phyloP scores from a whole-genome alignment of 2,888 invertebrate genomes.

The Drosophila mettleri region DNA sequence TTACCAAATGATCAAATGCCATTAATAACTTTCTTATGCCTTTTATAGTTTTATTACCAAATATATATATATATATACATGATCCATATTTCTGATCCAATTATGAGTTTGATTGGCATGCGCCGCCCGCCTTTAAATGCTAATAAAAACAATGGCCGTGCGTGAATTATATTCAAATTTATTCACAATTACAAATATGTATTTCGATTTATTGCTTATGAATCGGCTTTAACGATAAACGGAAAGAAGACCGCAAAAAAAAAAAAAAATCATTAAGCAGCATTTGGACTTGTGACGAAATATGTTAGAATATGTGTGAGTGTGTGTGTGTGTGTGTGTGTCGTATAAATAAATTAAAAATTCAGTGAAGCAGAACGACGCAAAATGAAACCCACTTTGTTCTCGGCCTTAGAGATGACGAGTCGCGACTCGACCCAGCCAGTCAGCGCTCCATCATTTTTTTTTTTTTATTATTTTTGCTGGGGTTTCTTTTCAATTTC shows the following conservation, averaged over 20 bases:
- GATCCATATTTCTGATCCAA: constrained; percentile 7
- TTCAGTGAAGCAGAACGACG: constrained; percentile 69
- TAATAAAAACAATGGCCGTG: constrained; percentile 8
- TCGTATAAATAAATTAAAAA: constrained; percentile 71
- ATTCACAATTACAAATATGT: constrained; percentile 45
- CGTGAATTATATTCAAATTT: constrained; percentile 17
- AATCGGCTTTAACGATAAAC: constrained; percentile 46
- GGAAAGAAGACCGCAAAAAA: constrained; percentile 48
- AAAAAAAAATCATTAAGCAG: not conserved
- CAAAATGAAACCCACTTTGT: constrained; percentile 59
- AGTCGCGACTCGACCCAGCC: constrained; percentile 35
- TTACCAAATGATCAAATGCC: not conserved
- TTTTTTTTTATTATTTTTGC: constrained; percentile 32
- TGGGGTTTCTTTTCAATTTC: constrained; percentile 62
- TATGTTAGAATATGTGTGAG: constrained; percentile 12
- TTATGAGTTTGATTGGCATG: not conserved
- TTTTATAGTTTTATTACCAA: constrained; percentile 4
- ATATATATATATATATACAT: not conserved
- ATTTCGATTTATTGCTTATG: constrained; percentile 49
- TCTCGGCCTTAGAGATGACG: constrained; percentile 45
- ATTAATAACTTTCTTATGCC: not conserved
- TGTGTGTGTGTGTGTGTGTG: constrained; percentile 21
- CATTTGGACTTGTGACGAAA: constrained; percentile 50
- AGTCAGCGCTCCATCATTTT: constrained; percentile 20
- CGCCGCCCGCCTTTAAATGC: constrained; percentile 11